A percentile compares a stretch with the other conserved stretches of the same genome.
Conservation (phyloP, 1,140 invertebrate species). For the Drosophila hydei region DNA sequence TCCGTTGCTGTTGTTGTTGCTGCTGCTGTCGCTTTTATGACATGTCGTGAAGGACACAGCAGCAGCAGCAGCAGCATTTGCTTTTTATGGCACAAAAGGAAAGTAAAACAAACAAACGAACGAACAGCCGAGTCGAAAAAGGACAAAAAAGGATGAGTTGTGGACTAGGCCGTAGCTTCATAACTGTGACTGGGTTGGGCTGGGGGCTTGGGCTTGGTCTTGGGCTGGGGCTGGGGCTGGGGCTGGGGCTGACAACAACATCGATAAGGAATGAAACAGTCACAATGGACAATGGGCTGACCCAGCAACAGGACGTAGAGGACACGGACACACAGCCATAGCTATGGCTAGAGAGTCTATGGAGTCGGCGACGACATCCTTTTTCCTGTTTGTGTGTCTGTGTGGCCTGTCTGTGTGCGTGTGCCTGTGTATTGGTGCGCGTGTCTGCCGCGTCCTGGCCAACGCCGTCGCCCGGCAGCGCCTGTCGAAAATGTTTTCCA, state of each 20-base stretch:
- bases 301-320: constrained; percentile 46
- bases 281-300: constrained; percentile 48
- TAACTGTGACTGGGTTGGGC: constrained; percentile 22
- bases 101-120: constrained; percentile 34
- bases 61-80: constrained; percentile 35
- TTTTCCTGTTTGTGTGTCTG: constrained; percentile 62
- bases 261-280: constrained; percentile 43
- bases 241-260: constrained; percentile 19
- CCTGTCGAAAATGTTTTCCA: constrained; percentile 82
- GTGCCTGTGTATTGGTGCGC: constrained; percentile 69
- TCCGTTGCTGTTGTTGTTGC: constrained; percentile 15
- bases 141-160: constrained; percentile 37
- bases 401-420: constrained; percentile 39
- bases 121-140: background rate
- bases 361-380: constrained; percentile 64
- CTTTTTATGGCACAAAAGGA: constrained; percentile 47
- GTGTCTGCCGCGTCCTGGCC: constrained; percentile 69
- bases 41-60: constrained; percentile 65
- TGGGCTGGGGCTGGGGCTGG: background rate
- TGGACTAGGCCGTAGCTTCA: constrained; percentile 36
- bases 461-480: constrained; percentile 27
- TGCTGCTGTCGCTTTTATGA: constrained; percentile 54
- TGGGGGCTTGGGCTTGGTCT: background rate
- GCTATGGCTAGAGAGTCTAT: background rate
- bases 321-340: constrained; percentile 6